Conservation (phyloP, 2,888 invertebrate species). For the Pristionchus mayeri region DNA sequence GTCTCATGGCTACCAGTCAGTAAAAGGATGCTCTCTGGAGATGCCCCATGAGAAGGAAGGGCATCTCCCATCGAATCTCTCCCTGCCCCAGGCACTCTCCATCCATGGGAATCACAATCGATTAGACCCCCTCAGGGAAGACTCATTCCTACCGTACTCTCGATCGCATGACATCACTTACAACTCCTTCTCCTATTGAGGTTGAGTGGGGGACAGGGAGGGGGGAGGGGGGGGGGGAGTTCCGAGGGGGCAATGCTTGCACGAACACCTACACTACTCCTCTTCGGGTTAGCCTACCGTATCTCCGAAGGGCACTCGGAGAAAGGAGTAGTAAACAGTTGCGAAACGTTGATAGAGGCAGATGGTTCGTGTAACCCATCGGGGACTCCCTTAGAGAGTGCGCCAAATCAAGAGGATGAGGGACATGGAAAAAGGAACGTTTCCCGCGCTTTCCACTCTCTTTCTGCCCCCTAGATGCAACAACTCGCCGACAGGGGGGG, state of each 20-base stretch:
- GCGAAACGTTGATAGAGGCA: neutral
- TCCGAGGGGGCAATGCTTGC: neutral
- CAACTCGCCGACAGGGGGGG: neutral
- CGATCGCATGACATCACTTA: neutral
- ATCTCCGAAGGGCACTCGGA: slow-evolving; percentile 29
- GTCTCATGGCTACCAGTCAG: neutral
- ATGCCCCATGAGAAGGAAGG: no score
- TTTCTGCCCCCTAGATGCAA: neutral
- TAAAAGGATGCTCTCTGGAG: neutral
- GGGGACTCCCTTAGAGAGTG: slow-evolving; percentile 4
- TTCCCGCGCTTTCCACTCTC: slow-evolving; percentile 17
- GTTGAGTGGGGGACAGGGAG: neutral
- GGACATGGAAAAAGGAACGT: neutral
- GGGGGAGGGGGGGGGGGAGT: neutral
- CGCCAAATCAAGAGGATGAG: neutral
- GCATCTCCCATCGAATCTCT: no score
- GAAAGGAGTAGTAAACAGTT: slow-evolving; percentile 26
- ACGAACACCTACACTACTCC: neutral
- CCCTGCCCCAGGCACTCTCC: neutral
- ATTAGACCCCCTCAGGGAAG: neutral
- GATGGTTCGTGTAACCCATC: neutral
- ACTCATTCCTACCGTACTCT: neutral
- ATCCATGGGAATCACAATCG: no score
- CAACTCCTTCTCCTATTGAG: neutral
- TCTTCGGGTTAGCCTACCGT: neutral